A percentile compares a stretch with the other conserved stretches of the same genome.
phyloP scores from a whole-genome alignment of 2,888 invertebrate genomes.

The Gandaritis pyraliata region DNA sequence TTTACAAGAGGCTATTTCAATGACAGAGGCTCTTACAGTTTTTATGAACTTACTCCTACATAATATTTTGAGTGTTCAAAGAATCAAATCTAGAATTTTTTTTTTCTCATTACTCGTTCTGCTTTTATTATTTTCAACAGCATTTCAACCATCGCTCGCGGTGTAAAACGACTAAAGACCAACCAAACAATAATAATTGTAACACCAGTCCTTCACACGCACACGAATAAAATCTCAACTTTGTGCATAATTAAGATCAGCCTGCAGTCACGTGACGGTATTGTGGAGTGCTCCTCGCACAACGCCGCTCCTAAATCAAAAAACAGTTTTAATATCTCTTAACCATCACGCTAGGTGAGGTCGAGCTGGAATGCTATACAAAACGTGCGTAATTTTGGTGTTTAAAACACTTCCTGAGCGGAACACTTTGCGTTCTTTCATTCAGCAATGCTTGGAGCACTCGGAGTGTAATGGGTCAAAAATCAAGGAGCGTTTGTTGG shows the following conservation, averaged over 20 bases:
- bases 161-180: no score
- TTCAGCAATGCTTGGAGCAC: constrained; percentile 8
- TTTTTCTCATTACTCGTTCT: no score
- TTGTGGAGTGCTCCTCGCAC: background rate
- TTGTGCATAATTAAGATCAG: constrained; percentile 17
- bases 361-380: background rate
- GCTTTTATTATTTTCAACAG: background rate
- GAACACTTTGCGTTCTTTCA: constrained; percentile 5
- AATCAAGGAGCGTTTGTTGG: constrained; percentile 20
- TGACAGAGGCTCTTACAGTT: background rate
- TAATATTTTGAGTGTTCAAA: background rate
- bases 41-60: no score
- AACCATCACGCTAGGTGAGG: background rate
- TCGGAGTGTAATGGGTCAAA: constrained; percentile 8
- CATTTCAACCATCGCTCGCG: no score
- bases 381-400: constrained; percentile 6
- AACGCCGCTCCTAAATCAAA: background rate
- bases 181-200: constrained; percentile 1
- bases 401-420: background rate
- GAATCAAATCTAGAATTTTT: background rate
- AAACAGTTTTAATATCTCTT: background rate
- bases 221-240: constrained; percentile 10
- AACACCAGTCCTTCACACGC: background rate
- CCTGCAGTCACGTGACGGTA: constrained; percentile 1
- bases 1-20: background rate